Conservation (phyloP, 2,888 invertebrate species). For the Nezara viridula region DNA sequence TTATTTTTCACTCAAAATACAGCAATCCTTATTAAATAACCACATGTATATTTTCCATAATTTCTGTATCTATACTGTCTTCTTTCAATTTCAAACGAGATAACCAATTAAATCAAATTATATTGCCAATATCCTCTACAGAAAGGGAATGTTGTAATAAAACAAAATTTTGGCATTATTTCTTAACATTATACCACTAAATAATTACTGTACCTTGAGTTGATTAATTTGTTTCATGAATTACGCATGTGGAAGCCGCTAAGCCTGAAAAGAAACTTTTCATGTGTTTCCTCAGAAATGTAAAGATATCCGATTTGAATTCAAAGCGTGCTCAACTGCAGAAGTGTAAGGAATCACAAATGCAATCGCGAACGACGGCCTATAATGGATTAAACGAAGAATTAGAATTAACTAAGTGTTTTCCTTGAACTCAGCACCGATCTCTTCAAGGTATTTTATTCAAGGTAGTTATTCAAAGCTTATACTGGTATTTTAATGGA, state of each 20-base stretch:
- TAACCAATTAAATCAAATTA: too few species aligned
- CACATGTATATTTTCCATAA: too few species aligned
- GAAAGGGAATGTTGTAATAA: too few species aligned
- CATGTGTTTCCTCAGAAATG: neutral
- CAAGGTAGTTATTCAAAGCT: slow-evolving; percentile 3
- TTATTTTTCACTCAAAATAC: too few species aligned
- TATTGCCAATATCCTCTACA: too few species aligned
- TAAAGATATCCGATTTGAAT: neutral
- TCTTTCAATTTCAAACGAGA: too few species aligned
- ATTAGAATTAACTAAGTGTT: slow-evolving; percentile 23
- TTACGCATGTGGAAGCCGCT: neutral
- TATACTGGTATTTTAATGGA: neutral
- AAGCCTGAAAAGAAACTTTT: neutral
- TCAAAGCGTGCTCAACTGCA: neutral
- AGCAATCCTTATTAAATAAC: too few species aligned
- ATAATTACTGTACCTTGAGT: neutral
- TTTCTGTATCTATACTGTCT: too few species aligned
- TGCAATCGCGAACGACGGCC: neutral
- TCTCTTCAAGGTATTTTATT: slow-evolving; percentile 27
- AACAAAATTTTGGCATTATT: too few species aligned
- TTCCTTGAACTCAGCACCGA: neutral
- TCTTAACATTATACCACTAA: too few species aligned
- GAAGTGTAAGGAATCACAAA: slow-evolving; percentile 11
- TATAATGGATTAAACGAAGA: slow-evolving; percentile 41
- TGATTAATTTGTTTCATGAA: neutral